These are phyloP conservation scores for Polyodon spathula DNA, from an alignment of 2,113 vertebrate genomes.

Conservation along the genomic window DNA sequence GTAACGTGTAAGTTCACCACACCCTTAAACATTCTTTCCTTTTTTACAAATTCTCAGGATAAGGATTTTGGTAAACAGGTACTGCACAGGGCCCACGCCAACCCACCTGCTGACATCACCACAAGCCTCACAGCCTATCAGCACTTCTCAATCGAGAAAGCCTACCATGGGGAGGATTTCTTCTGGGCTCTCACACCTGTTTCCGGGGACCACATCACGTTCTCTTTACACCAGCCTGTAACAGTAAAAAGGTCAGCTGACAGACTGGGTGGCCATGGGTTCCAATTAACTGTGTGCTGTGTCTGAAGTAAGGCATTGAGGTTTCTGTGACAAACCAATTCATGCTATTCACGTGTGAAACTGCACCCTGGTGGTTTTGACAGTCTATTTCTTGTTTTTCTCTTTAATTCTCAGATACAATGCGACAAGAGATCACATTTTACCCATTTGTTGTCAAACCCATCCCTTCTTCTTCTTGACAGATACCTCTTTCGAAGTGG, in stretches of 20 bases:
- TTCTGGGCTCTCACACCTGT: conserved; percentile 49
- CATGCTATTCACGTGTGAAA: background rate
- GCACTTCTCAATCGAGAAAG: conserved; percentile 38
- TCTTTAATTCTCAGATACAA: background rate
- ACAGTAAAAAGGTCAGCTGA: conserved; percentile 23
- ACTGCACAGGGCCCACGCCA: conserved; percentile 38
- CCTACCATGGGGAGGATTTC: conserved; percentile 36
- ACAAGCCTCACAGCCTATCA: conserved; percentile 39
- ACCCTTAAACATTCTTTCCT: background rate
- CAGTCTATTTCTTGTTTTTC: background rate
- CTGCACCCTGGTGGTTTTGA: background rate
- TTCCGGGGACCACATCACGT: conserved; percentile 38
- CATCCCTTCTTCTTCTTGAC: background rate
- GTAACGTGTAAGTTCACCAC: background rate
- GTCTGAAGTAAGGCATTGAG: background rate
- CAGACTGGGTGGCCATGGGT: background rate
- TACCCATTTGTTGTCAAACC: background rate
- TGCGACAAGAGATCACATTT: background rate
- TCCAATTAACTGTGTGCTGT: background rate
- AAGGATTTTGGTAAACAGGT: conserved; percentile 39
- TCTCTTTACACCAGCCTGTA: conserved; percentile 18
- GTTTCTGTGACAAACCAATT: background rate
- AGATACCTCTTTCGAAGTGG: conserved; percentile 75
- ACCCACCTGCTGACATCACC: conserved; percentile 42
- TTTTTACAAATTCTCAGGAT: conserved; percentile 33